These are phyloP conservation scores for Pedionomus torquatus DNA, from an alignment of 2,113 vertebrate genomes.

Conservation along the genomic window DNA sequence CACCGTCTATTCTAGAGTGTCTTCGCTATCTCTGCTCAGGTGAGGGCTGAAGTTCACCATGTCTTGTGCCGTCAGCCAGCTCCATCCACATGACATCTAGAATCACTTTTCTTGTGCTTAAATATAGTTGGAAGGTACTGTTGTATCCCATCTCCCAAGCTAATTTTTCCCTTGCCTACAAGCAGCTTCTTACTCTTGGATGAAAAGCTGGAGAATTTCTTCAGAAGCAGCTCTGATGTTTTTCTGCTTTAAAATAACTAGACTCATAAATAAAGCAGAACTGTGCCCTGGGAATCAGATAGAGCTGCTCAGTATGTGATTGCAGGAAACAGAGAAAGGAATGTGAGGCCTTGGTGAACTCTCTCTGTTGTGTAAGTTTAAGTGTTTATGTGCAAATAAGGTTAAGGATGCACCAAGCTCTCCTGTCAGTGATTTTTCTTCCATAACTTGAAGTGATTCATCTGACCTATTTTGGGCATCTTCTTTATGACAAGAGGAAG, in stretches of 20 bases:
- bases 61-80: not conserved
- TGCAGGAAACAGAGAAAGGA: not conserved
- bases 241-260: constrained; percentile 26
- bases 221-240: not conserved
- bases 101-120: not conserved
- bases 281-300: not conserved
- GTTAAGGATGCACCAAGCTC: not conserved
- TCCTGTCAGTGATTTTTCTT: not conserved
- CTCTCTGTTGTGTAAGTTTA: not conserved
- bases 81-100: rapidly evolving
- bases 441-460: not conserved
- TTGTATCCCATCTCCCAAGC: not conserved
- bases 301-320: not conserved
- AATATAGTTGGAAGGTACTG: not conserved
- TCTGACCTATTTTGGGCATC: not conserved
- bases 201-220: constrained; percentile 21
- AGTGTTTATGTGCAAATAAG: not conserved
- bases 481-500: not conserved
- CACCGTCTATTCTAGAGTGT: not conserved
- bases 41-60: not conserved
- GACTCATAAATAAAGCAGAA: constrained; percentile 21
- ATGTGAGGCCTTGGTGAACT: not conserved
- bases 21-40: not conserved
- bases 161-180: not conserved
- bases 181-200: not conserved